Conservation (phyloP, 2,113 vertebrate genomes). For the Sturnus vulgaris region DNA sequence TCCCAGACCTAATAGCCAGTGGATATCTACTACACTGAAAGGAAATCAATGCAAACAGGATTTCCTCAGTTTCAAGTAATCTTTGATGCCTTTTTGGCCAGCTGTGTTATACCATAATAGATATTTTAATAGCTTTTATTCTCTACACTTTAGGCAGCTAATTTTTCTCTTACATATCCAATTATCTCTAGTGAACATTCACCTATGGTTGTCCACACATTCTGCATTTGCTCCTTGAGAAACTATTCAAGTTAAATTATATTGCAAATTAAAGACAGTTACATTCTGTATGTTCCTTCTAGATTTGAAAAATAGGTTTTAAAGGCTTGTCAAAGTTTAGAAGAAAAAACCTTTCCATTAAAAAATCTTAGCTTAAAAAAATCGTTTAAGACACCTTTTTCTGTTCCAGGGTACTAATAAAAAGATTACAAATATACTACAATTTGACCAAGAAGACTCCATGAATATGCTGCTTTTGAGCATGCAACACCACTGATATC, state of each 20-base stretch:
- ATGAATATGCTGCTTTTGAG: constrained; percentile 50
- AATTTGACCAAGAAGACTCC: constrained; percentile 53
- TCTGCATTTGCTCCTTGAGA: constrained; percentile 57
- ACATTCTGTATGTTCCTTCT: constrained; percentile 58
- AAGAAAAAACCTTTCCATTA: constrained; percentile 60
- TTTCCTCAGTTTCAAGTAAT: constrained; percentile 62
- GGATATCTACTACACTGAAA: constrained; percentile 34
- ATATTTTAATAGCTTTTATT: constrained; percentile 46
- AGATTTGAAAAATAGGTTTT: constrained; percentile 66
- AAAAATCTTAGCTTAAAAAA: constrained; percentile 67
- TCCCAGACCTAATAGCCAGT: constrained; percentile 1
- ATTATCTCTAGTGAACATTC: constrained; percentile 57
- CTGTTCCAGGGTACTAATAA: constrained; percentile 59
- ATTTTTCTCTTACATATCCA: constrained; percentile 45
- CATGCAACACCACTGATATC: constrained; percentile 62
- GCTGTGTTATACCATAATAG: constrained; percentile 35
- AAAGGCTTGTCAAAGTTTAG: constrained; percentile 64
- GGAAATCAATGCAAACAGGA: constrained; percentile 53
- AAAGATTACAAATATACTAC: constrained; percentile 69
- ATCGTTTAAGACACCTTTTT: constrained; percentile 62
- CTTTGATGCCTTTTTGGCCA: constrained; percentile 50
- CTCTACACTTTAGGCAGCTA: constrained; percentile 48
- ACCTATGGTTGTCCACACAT: constrained; percentile 60
- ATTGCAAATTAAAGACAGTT: constrained; percentile 40
- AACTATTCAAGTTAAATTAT: constrained; percentile 65